Evolutionary conservation across 2,888 invertebrate species (phyloP).

Genomic region (Dasysyrphus albostriatus): DNA sequence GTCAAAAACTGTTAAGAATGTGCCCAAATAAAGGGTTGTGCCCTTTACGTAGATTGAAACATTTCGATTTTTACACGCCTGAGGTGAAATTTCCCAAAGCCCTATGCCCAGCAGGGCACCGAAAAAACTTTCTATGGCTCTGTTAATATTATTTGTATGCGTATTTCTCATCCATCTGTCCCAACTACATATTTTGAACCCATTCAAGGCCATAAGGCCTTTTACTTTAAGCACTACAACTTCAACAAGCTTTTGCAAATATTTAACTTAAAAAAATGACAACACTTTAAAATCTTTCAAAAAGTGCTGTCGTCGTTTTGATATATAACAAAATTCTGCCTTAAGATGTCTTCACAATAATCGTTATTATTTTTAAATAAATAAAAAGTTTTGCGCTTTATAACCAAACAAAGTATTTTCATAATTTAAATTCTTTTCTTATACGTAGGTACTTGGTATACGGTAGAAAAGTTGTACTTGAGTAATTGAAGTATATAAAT

Average conservation of each 20-base stretch:
- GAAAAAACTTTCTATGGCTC: too few species aligned
- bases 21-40: too few species aligned
- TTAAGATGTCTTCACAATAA: conserved; percentile 9
- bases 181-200: too few species aligned
- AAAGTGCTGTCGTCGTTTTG: conserved; percentile 1
- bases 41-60: too few species aligned
- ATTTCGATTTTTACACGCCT: too few species aligned
- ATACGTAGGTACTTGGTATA: background rate
- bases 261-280: background rate
- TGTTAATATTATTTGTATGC: too few species aligned
- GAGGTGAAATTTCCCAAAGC: too few species aligned
- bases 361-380: conserved; percentile 18
- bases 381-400: background rate
- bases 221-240: background rate
- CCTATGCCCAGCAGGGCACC: too few species aligned
- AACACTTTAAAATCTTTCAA: conserved; percentile 2
- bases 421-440: conserved; percentile 12
- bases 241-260: background rate
- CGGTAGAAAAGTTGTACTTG: background rate
- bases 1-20: too few species aligned
- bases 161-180: too few species aligned
- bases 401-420: conserved; percentile 27
- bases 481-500: conserved; percentile 40
- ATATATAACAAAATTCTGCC: background rate
- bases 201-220: too few species aligned